These are phyloP conservation scores for Orchestia grillus DNA, from an alignment of 1,140 invertebrate genomes.

Conservation along the genomic window DNA sequence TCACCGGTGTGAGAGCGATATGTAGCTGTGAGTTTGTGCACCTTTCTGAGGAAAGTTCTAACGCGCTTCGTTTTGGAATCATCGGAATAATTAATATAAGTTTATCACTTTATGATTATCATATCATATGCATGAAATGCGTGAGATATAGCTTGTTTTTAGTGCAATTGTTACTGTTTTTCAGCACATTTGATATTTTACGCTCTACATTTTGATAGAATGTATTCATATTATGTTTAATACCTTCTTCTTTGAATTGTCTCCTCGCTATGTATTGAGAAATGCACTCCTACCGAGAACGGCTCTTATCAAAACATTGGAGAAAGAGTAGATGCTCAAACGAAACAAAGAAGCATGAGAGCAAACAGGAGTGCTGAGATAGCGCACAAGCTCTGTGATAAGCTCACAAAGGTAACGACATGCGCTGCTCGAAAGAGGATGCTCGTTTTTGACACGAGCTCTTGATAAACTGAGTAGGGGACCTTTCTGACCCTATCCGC, in stretches of 20 bases:
- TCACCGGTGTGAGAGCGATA: too few species aligned
- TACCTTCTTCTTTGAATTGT: background rate
- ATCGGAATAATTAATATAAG: too few species aligned
- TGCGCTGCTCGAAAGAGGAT: background rate
- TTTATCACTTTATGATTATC: too few species aligned
- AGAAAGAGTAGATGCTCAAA: background rate
- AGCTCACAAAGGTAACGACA: constrained; percentile 17
- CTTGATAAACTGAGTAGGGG: constrained; percentile 8
- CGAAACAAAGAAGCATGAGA: background rate
- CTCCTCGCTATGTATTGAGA: background rate
- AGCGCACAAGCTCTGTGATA: background rate
- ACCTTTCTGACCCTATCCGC: background rate
- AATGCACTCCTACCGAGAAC: background rate
- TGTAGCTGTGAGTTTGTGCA: too few species aligned
- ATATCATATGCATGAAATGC: too few species aligned
- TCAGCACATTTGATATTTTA: background rate
- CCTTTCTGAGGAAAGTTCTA: too few species aligned
- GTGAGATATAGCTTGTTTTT: too few species aligned
- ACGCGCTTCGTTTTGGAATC: too few species aligned
- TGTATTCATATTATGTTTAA: background rate
- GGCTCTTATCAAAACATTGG: background rate
- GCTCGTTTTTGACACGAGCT: constrained; percentile 27
- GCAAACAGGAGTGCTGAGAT: background rate
- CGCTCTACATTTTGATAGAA: background rate
- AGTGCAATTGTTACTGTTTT: too few species aligned